These are phyloP conservation scores for Ferrisia virgata DNA, from an alignment of 2,888 invertebrate species.

Conservation along the genomic window DNA sequence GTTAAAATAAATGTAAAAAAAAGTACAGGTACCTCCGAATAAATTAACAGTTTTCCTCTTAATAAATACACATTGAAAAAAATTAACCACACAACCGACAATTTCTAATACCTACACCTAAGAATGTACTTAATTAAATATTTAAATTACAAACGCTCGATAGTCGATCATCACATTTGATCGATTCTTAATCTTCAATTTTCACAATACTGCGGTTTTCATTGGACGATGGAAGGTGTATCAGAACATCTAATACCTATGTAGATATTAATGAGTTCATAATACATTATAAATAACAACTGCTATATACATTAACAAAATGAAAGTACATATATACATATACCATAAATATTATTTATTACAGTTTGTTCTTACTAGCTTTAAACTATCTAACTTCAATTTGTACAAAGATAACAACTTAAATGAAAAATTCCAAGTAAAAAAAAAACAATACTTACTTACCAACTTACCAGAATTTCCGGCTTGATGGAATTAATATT, in stretches of 20 bases:
- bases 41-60: background rate
- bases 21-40: background rate
- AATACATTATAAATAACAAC: background rate
- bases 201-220: background rate
- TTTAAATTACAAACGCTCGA: background rate
- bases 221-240: too few relatives aligned
- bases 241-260: too few relatives aligned
- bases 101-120: background rate
- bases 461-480: background rate
- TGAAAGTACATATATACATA: background rate
- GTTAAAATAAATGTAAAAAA: background rate
- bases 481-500: background rate
- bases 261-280: background rate
- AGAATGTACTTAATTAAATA: background rate
- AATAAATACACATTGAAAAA: too few relatives aligned
- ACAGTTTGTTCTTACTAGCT: too few relatives aligned
- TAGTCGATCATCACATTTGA: background rate
- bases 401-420: background rate
- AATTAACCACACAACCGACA: background rate
- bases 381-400: too few relatives aligned
- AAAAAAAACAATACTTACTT: background rate
- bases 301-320: too few relatives aligned
- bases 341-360: background rate
- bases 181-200: background rate
- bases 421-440: background rate